Base-by-base conservation (phyloP, 2,888 invertebrate genomes). In the Drepanosiphum platanoidis region DNA sequence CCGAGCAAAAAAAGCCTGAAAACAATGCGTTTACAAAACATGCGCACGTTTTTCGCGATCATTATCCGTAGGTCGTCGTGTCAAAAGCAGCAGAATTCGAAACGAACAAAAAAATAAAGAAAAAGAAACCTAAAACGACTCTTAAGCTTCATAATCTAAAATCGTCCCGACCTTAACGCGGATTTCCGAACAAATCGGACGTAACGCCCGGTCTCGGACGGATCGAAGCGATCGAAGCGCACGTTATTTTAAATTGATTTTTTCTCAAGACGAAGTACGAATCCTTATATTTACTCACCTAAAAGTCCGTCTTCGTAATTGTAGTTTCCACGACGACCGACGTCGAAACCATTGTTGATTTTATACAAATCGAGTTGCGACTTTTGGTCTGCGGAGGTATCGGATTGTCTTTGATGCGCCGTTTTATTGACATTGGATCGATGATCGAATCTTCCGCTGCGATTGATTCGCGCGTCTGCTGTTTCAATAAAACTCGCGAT, bases 131-230 rank as follows among this genome's bases (percentile, higher is more conserved):
- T 61, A 61, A 61, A 3, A 27, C 18, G 18, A 61, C 61, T 61
- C 36, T 61, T 36, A 61, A 61, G 27, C 61, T 27, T 77, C 27
- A 39, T 39, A 39, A 64, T 78, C 61, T 64, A 11, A 64, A 78
- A 27, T 36, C 36, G 15, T n/a, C n/a, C n/a, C 61, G 27, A 77
- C 39, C 27, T 77, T 8, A 77, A 77, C 27, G 8, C 27, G 58
- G 58, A 75, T 77, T 77, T 4, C 61, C 11, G 39, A 61, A 77
- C 13, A 27, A 61, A 58, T 77, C 18, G 30, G 11, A 77, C 64
- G 61, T 61, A 61, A 22, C 4, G 11, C 74, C 22, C 18, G 52
- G 30, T 30, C 52, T 74, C 27, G 11, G 22, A 52, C 11, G 72
- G 22, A 32, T 46, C 8, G n/a, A 74, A 32, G 32, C 30, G 32